phyloP scores from a whole-genome alignment of 2,113 vertebrate species.

The Rhea pennata region DNA sequence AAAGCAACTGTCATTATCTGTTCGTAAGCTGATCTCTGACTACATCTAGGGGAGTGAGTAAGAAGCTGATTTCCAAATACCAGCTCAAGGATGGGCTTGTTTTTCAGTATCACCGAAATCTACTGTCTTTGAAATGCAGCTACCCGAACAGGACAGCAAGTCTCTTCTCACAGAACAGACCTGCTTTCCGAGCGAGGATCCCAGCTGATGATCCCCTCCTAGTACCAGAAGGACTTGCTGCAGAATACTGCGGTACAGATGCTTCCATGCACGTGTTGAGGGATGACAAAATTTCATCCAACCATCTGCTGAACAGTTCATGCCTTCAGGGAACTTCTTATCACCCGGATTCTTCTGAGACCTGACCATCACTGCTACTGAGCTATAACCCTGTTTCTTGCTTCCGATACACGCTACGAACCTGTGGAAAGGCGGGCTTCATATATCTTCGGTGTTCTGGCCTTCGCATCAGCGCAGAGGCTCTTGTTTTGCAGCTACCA shows the following conservation, averaged over 20 bases:
- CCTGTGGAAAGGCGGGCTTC: background rate
- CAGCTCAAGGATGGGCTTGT: background rate
- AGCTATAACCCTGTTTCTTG: background rate
- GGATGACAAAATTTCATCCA: background rate
- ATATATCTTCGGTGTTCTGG: background rate
- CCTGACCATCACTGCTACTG: background rate
- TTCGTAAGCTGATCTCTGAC: slow-evolving; percentile 14
- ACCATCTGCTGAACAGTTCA: background rate
- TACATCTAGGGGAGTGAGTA: background rate
- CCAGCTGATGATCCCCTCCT: background rate
- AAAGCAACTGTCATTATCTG: background rate
- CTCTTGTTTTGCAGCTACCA: background rate
- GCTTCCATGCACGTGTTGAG: background rate
- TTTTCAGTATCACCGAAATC: background rate
- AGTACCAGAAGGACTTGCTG: background rate
- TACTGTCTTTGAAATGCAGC: background rate
- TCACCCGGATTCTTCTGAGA: background rate
- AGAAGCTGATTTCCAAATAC: background rate
- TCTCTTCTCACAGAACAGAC: background rate
- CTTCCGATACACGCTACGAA: background rate
- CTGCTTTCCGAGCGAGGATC: background rate
- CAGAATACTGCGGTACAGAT: background rate
- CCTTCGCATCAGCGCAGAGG: background rate
- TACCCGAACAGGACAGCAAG: background rate
- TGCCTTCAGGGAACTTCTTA: background rate